Evolutionary conservation across 2,113 vertebrate species (phyloP), one percentile per base, ranked within the genome.

Genomic region (Carassius auratus): DNA sequence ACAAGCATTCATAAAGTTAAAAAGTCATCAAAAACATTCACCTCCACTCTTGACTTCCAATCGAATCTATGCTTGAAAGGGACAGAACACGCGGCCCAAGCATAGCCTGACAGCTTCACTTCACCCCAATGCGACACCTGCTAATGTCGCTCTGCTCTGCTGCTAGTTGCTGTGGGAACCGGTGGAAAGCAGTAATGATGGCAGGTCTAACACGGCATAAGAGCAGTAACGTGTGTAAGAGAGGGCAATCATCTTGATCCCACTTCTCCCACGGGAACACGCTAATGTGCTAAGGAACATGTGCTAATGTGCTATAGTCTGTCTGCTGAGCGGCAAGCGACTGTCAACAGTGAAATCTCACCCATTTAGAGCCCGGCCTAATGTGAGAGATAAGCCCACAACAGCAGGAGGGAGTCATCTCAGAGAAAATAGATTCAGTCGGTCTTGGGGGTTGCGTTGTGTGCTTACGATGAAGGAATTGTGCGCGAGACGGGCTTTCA

Each of bases 191-290:
- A 92, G 92, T 95, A 94, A 95, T 95, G 94, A 95, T 94, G 92
- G 94, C 94, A 94, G 94, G 93, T 95, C 93, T 92, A 94, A 95
- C 93, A 90, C 91, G 91, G 92, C 90, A 90, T 93, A 94, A 92
- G 92, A 93, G 94, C 95, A 95, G 91, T 94, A 94, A 94, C 93
- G 92, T 91, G 92, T 93, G 92, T 93, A 93, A 91, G 90, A 88
- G 91, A 93, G 92, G 92, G 93, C 94, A 95, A 95, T 95, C 93
- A 93, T 92, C 92, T 91, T 91, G 93, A 95, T 94, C 93, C 92
- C 94, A 95, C 91, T 92, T 92, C 92, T 93, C 94, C 92, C 92
- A 85, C 33, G 92, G 92, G 93, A 86, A 94, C 91, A 91, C 91
- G 92, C 89, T 95, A 95, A 95, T 94, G 93, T 92, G 93, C 92